Percentiles rank a stretch among this genome's conserved stretches.
Evolutionary conservation across 2,797 vertebrate species (phyloP).

Genomic region (Distichodus sexfasciatus): DNA sequence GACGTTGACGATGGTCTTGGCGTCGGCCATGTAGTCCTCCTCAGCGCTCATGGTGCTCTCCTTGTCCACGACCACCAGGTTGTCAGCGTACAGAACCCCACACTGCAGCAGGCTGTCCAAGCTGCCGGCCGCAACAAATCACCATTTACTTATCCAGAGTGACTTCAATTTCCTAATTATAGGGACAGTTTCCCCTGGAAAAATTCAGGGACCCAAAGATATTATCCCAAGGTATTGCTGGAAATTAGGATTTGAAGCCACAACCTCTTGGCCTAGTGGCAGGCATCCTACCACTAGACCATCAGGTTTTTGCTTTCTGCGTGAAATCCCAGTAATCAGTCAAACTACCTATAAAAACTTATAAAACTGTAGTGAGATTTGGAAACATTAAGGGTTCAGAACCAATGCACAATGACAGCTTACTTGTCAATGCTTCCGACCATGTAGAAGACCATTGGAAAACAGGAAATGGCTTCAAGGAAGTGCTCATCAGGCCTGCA

Average conservation of each 20-base stretch:
- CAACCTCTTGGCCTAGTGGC: no score
- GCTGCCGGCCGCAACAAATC: conserved; percentile 62
- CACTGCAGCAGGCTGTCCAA: conserved; percentile 93
- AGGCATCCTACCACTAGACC: no score
- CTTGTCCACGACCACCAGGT: conserved; percentile 94
- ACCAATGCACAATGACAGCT: background rate
- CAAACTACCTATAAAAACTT: no score
- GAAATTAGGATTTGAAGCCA: no score
- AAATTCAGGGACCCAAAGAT: no score
- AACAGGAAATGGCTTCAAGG: conserved; percentile 95
- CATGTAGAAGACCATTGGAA: conserved; percentile 99
- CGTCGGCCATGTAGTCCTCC: conserved; percentile 95
- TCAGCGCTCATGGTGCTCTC: conserved; percentile 96
- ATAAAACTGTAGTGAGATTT: no score
- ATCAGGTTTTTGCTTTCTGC: no score
- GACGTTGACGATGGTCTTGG: conserved; percentile 94
- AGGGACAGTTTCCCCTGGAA: no score
- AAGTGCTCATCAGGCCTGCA: conserved; percentile 94
- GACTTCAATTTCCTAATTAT: no score
- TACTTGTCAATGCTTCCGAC: conserved; percentile 96
- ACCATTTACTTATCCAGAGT: background rate
- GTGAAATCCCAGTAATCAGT: no score
- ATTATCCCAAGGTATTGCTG: no score
- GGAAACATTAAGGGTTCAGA: no score
- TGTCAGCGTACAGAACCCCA: conserved; percentile 92